phyloP scores from a whole-genome alignment of 2,113 vertebrate species.

The Anoplopoma fimbria region DNA sequence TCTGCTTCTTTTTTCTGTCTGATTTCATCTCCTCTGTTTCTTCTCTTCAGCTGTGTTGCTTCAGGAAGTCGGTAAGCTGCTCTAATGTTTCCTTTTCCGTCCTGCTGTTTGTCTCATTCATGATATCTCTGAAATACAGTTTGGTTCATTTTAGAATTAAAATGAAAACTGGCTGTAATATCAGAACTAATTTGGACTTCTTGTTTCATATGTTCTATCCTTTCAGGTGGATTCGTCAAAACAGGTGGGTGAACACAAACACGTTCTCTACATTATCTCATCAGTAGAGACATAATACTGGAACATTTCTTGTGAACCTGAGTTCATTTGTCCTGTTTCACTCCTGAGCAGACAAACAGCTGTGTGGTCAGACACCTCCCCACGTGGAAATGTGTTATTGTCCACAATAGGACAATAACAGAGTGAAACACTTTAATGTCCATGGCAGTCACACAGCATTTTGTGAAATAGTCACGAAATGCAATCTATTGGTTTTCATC shows the following conservation, averaged over 20 bases:
- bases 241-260: conserved; percentile 49
- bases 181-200: background rate
- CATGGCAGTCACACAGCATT: too few relatives aligned
- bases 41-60: conserved; percentile 73
- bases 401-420: conserved; percentile 9
- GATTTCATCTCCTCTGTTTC: conserved; percentile 23
- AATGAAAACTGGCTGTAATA: background rate
- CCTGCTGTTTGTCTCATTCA: background rate
- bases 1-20: conserved; percentile 8
- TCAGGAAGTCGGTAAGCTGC: conserved; percentile 73
- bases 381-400: too few relatives aligned
- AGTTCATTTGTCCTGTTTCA: conserved; percentile 4
- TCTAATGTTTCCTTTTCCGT: background rate
- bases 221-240: conserved; percentile 71
- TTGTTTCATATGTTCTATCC: background rate
- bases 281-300: rapidly evolving
- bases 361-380: conserved; percentile 51
- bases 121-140: background rate
- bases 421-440: background rate
- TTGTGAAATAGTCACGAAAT: too few relatives aligned
- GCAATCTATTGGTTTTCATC: too few relatives aligned
- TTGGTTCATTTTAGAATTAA: background rate
- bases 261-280: background rate
- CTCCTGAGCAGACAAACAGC: conserved; percentile 49
- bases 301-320: background rate